phyloP scores from a whole-genome alignment of 2,888 invertebrate species.

The Lasioglossum villosulum region DNA sequence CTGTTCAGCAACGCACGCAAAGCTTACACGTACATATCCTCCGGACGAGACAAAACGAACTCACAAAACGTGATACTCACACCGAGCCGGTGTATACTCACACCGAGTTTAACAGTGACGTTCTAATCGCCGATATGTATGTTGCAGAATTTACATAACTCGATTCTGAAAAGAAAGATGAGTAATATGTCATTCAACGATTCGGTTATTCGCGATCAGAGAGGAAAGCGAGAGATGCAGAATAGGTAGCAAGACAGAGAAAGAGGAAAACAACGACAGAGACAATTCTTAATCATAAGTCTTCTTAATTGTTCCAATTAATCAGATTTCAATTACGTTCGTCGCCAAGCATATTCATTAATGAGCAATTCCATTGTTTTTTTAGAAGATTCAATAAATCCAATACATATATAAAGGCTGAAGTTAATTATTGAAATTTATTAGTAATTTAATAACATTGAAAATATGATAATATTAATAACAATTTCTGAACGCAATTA shows the following conservation, averaged over 20 bases:
- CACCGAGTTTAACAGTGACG: conserved; percentile 63
- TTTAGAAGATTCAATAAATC: too few relatives aligned
- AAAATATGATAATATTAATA: too few relatives aligned
- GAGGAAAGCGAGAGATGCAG: conserved; percentile 6
- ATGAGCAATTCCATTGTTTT: too few relatives aligned
- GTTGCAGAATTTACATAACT: conserved; percentile 67
- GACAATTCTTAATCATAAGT: background rate
- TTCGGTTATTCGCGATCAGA: conserved; percentile 17
- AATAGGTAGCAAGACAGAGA: background rate
- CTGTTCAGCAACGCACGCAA: conserved; percentile 7
- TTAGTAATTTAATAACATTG: too few relatives aligned
- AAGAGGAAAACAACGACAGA: conserved; percentile 1
- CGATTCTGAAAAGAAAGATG: conserved; percentile 67
- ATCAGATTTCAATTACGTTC: too few relatives aligned
- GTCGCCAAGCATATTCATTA: too few relatives aligned
- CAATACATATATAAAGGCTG: too few relatives aligned
- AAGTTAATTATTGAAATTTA: too few relatives aligned
- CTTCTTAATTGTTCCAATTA: too few relatives aligned
- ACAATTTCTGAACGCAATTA: too few relatives aligned
- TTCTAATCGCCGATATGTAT: conserved; percentile 66
- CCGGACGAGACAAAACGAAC: conserved; percentile 40
- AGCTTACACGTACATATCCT: conserved; percentile 24
- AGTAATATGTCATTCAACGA: conserved; percentile 53
- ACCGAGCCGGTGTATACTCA: conserved; percentile 59
- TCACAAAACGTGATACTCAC: conserved; percentile 55